phyloP scores from a whole-genome alignment of 1,140 invertebrate species.

The Leptinotarsa lineolata region DNA sequence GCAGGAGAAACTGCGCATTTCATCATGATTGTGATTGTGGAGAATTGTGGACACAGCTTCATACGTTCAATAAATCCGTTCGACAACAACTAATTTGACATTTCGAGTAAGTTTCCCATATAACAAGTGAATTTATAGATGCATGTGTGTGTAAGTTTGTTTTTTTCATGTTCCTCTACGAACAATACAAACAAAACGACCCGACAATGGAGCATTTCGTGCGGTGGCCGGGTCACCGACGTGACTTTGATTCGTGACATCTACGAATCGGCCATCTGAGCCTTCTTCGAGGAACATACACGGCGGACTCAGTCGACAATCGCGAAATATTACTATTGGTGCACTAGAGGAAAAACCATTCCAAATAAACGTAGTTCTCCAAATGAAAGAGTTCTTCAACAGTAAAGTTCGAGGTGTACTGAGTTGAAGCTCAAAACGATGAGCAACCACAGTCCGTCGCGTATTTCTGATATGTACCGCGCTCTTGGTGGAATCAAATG shows the following conservation, averaged over 20 bases:
- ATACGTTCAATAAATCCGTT: slow-evolving; percentile 4
- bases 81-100: slow-evolving; percentile 22
- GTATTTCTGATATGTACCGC: too few relatives aligned
- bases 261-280: slow-evolving; percentile 37
- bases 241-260: slow-evolving; percentile 43
- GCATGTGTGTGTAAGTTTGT: slow-evolving; percentile 15
- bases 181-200: slow-evolving; percentile 28
- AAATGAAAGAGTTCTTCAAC: too few relatives aligned
- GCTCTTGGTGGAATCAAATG: too few relatives aligned
- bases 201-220: slow-evolving; percentile 36
- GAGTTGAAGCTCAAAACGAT: too few relatives aligned
- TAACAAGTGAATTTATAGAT: slow-evolving; percentile 16
- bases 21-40: too few relatives aligned
- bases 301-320: too few relatives aligned
- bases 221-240: slow-evolving; percentile 38
- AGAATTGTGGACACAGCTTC: background rate
- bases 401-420: too few relatives aligned
- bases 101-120: slow-evolving; percentile 24
- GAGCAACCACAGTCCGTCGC: too few relatives aligned
- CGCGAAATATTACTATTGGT: too few relatives aligned
- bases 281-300: background rate
- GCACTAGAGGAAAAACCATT: too few relatives aligned
- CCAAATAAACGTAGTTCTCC: too few relatives aligned
- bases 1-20: too few relatives aligned
- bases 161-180: slow-evolving; percentile 10